Evolutionary conservation across 2,888 invertebrate genomes (phyloP), one percentile per base, ranked within the genome.

Genomic region (Orthonevra nobilis): DNA sequence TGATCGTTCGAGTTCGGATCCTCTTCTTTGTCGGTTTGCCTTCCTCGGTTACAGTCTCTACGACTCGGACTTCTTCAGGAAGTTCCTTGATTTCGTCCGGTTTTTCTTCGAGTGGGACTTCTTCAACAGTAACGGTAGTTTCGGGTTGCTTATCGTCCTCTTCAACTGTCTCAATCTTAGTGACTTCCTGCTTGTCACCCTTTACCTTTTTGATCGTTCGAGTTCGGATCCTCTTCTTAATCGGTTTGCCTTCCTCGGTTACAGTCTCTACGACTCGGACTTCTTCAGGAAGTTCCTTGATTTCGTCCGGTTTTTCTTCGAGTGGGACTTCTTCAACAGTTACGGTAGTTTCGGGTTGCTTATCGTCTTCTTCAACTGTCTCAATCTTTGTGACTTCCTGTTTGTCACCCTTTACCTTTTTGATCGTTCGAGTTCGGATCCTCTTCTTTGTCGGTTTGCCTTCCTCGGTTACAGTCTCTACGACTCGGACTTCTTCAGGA

Each of bases 401-500:
- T 74, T 85, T 86, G 2, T 83, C 86, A 40, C 86, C 87, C 69
- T 85, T 85, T 1, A 83, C 84, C 83, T 86, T 87, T 70, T 84
- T 87, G 44, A 87, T 84, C n/a, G 84, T 84, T n/a, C 87, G 83
- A 42, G 85, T 87, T 56, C 86, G 86, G 14, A 84, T 83, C 6
- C 84, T 82, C 42, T 66, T 81, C 26, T 73, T 73, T 52, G 85
- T 87, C 0, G 89, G 87, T 46, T 83, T 85, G 10, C 86, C 87
- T 64, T 86, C 85, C 17, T 83, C 82, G 0, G 90, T 89, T 2
- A 77, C 19, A 1, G 90, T 63, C 28, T 90, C 90, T 1, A 88
- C 87, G 1, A 90, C 83, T 60, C 87, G 85, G 1, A 89, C 85
- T 63, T 88, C 84, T 83, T 90, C 89, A 0, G 89, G 88, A 46